Conservation (phyloP, 2,888 invertebrate genomes). For the Drosophila lutescens region DNA sequence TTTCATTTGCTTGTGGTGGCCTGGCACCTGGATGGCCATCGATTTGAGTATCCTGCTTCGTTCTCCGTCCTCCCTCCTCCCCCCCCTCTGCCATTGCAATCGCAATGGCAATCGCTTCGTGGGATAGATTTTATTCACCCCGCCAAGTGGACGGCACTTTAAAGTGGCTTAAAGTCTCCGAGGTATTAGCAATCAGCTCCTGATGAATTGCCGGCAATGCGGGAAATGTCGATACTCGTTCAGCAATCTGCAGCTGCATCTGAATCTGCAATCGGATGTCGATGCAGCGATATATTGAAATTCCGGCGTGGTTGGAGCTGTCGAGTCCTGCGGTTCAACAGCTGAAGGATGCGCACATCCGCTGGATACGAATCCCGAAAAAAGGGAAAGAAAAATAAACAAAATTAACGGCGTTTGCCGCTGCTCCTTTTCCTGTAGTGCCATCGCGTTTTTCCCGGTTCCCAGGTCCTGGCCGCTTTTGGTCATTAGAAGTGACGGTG, state of each 20-base stretch:
- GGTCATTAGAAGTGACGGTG: conserved; percentile 72
- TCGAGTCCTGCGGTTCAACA: conserved; percentile 12
- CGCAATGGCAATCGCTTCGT: too few species aligned
- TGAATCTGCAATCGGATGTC: conserved; percentile 1
- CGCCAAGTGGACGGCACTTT: conserved; percentile 24
- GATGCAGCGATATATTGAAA: conserved; percentile 41
- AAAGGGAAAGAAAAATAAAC: conserved; percentile 35
- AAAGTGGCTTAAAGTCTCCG: conserved; percentile 38
- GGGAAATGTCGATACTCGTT: conserved; percentile 8
- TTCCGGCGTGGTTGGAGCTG: conserved; percentile 13
- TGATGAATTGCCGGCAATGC: conserved; percentile 41
- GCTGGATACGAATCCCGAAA: neutral
- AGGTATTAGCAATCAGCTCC: conserved; percentile 42
- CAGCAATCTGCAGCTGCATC: neutral
- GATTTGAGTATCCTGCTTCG: conserved; percentile 46
- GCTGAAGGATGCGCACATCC: conserved; percentile 20
- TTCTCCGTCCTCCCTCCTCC: neutral
- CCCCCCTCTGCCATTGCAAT: neutral
- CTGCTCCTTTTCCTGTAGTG: conserved; percentile 30
- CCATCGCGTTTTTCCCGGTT: conserved; percentile 17
- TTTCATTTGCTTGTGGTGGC: conserved; percentile 46
- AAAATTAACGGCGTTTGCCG: conserved; percentile 42
- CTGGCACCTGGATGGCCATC: conserved; percentile 45
- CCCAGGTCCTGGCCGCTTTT: conserved; percentile 35
- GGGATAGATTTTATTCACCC: conserved; percentile 10